phyloP scores from a whole-genome alignment of 2,113 vertebrate genomes.

The Ptyas mucosa region DNA sequence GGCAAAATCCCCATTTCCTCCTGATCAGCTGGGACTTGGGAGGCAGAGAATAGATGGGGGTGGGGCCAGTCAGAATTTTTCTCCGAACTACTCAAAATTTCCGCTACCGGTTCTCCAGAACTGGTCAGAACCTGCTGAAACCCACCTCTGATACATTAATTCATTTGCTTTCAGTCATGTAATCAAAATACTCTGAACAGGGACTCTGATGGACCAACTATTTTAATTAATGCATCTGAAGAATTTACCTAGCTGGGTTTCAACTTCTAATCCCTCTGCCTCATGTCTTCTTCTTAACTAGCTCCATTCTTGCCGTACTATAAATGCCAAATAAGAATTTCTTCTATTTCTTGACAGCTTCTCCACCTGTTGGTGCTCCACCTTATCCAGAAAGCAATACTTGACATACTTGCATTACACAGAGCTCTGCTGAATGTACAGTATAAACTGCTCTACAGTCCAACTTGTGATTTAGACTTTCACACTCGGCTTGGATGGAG shows the following conservation, averaged over 20 bases:
- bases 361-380: neutral
- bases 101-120: too few relatives aligned
- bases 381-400: neutral
- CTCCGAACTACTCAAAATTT: too few relatives aligned
- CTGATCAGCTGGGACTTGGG: too few relatives aligned
- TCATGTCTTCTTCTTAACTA: neutral
- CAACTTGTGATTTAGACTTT: neutral
- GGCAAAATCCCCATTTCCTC: too few relatives aligned
- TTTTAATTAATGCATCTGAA: neutral
- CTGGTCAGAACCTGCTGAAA: too few relatives aligned
- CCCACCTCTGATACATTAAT: too few relatives aligned
- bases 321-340: neutral
- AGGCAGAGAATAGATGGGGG: too few relatives aligned
- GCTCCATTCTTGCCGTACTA: neutral
- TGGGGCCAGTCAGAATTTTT: too few relatives aligned
- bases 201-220: neutral
- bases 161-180: neutral
- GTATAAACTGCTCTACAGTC: neutral
- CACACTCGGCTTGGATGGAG: neutral
- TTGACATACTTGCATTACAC: neutral
- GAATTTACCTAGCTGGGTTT: neutral
- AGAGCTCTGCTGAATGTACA: neutral
- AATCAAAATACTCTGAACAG: neutral
- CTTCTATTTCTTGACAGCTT: neutral
- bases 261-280: neutral